A percentile compares a stretch with the other conserved stretches of the same genome.
phyloP scores from a whole-genome alignment of 2,888 invertebrate species.

The Parnassius apollo region DNA sequence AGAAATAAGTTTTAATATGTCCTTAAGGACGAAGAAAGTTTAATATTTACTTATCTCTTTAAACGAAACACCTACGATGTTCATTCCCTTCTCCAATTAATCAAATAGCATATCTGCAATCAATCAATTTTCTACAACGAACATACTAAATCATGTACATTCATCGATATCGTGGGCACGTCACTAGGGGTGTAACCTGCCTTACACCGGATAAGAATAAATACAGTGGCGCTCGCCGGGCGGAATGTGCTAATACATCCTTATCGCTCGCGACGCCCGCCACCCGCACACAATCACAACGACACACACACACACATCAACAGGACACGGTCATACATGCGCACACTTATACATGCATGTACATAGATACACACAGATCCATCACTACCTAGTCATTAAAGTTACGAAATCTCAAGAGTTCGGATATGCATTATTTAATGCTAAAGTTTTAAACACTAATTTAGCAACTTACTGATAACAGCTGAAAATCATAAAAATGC shows the following conservation, averaged over 20 bases:
- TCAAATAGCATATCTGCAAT: neutral
- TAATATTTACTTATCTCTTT: too few relatives aligned
- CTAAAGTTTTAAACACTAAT: neutral
- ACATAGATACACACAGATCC: conserved; percentile 11
- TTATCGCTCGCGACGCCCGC: conserved; percentile 61
- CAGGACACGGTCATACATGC: conserved; percentile 33
- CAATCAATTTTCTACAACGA: conserved; percentile 8
- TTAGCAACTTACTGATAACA: too few relatives aligned
- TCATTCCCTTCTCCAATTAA: too few relatives aligned
- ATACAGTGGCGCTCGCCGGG: conserved; percentile 72
- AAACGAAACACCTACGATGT: too few relatives aligned
- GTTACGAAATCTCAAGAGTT: conserved; percentile 19
- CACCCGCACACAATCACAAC: conserved; percentile 32
- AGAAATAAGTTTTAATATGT: too few relatives aligned
- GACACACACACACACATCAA: conserved; percentile 42
- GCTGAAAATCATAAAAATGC: too few relatives aligned
- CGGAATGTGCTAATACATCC: conserved; percentile 80
- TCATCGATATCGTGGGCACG: conserved; percentile 44
- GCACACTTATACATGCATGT: conserved; percentile 35
- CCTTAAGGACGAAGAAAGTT: too few relatives aligned
- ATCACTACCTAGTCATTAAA: conserved; percentile 21
- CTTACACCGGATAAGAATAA: conserved; percentile 78
- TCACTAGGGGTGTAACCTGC: conserved; percentile 79
- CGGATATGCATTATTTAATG: neutral
- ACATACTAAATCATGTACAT: conserved; percentile 24